phyloP scores from a whole-genome alignment of 2,113 vertebrate genomes.

The Cairina moschata region DNA sequence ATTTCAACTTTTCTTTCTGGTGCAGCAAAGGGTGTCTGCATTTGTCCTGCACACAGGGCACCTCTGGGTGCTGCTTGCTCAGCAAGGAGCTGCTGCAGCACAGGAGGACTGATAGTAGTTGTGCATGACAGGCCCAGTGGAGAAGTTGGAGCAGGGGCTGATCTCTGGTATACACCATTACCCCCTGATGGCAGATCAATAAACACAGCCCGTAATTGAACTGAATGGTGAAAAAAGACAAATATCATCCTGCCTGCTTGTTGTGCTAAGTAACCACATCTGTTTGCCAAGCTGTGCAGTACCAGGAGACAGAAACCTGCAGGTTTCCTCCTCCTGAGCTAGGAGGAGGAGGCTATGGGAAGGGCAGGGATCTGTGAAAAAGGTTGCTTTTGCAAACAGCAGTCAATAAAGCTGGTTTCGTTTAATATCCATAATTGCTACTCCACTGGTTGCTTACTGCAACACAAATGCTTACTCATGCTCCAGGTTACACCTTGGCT shows the following conservation, averaged over 20 bases:
- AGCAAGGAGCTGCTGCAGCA: neutral
- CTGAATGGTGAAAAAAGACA: neutral
- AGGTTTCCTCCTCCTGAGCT: neutral
- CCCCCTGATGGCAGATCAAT: neutral
- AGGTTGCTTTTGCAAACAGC: neutral
- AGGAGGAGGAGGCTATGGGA: neutral
- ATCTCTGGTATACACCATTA: neutral
- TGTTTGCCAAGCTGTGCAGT: neutral
- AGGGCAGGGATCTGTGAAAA: neutral
- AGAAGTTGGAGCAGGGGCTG: neutral
- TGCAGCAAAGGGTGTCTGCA: neutral
- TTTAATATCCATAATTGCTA: neutral
- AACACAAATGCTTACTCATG: fast-evolving
- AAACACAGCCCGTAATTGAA: neutral
- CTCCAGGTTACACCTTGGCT: neutral
- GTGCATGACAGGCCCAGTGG: neutral
- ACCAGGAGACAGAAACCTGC: neutral
- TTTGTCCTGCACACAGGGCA: fast-evolving
- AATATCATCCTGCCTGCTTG: neutral
- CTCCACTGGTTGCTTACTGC: neutral
- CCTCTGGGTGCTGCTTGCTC: neutral
- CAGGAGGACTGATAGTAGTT: neutral
- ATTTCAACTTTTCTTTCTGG: too few species aligned
- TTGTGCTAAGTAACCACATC: neutral
- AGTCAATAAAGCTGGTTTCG: neutral